Evolutionary conservation across 2,113 vertebrate genomes (phyloP).

Genomic region (Spilogale gracilis): DNA sequence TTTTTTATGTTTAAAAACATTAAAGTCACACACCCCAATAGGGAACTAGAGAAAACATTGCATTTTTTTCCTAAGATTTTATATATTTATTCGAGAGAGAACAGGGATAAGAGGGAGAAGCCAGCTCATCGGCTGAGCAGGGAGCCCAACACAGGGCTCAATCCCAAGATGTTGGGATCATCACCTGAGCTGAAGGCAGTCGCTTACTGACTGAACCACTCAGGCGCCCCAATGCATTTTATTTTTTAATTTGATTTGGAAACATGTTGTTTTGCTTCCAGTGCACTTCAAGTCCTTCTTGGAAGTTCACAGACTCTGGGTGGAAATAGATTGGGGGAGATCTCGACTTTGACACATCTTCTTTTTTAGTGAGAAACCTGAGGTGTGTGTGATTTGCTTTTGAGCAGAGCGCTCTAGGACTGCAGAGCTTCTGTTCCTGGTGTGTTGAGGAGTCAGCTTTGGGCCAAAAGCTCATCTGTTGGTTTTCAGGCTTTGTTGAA

Average conservation of each 20-base stretch:
- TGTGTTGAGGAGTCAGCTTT: not conserved
- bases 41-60: not conserved
- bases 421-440: not conserved
- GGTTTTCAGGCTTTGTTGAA: not conserved
- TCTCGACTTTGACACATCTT: not conserved
- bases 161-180: not conserved
- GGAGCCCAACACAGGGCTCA: not conserved
- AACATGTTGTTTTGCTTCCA: not conserved
- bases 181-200: not conserved
- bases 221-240: not conserved
- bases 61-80: not conserved
- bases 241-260: conserved; percentile 30
- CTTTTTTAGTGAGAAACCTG: not conserved
- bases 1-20: not conserved
- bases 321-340: not conserved
- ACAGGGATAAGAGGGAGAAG: not conserved
- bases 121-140: not conserved
- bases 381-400: not conserved
- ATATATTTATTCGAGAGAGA: not conserved
- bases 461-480: not conserved
- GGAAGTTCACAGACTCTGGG: not conserved
- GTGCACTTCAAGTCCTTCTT: not conserved
- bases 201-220: not conserved
- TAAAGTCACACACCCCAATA: not conserved
- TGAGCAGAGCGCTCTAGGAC: not conserved